A percentile compares a stretch with the other conserved stretches of the same genome.
These are phyloP conservation scores for Gymnoscopelus microlampas DNA, from an alignment of 2,797 vertebrate genomes.

Conservation along the genomic window DNA sequence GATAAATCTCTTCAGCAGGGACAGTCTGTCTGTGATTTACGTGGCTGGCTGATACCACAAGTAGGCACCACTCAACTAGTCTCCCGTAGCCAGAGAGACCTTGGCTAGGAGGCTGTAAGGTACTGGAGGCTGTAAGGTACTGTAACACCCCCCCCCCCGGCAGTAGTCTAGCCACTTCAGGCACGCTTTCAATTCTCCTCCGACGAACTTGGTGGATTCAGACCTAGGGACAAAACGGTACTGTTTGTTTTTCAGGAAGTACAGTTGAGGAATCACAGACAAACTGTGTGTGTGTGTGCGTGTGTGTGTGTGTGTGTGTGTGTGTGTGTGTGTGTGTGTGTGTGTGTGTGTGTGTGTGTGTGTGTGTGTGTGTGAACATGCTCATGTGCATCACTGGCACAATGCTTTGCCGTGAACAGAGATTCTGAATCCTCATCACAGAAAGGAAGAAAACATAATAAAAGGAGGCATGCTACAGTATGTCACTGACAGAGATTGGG, in stretches of 20 bases:
- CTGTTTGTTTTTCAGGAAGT: constrained; percentile 57
- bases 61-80: constrained; percentile 29
- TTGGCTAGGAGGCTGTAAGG: constrained; percentile 31
- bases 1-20: constrained; percentile 59
- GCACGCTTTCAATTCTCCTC: constrained; percentile 23
- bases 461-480: constrained; percentile 24
- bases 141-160: background rate
- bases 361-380: no score
- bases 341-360: no score
- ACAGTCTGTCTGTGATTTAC: constrained; percentile 56
- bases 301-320: no score
- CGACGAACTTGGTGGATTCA: constrained; percentile 37
- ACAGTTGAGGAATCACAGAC: constrained; percentile 33
- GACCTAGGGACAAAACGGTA: constrained; percentile 51
- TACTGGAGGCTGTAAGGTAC: constrained; percentile 8
- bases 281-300: constrained; percentile 36
- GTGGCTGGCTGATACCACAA: constrained; percentile 42
- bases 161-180: constrained; percentile 30
- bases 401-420: constrained; percentile 56
- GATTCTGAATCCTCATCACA: constrained; percentile 46
- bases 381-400: constrained; percentile 10
- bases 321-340: no score
- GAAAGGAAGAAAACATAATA: constrained; percentile 10
- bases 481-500: constrained; percentile 29
- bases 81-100: constrained; percentile 5